phyloP scores from a whole-genome alignment of 2,113 vertebrate species.

The Pterophyllum scalare region DNA sequence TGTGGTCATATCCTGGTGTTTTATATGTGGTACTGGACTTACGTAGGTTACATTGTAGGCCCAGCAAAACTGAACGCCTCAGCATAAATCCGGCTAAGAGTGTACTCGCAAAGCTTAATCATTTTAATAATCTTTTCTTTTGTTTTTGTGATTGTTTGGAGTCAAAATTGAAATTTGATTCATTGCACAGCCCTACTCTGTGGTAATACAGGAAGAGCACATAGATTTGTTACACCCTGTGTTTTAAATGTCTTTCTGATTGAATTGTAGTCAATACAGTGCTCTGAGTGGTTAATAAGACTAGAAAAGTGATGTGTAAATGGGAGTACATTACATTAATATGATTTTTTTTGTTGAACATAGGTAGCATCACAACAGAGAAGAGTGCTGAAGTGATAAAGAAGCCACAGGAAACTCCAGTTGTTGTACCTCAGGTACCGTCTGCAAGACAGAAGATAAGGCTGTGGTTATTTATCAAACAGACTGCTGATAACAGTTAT shows the following conservation, averaged over 20 bases:
- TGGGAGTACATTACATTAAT: not conserved
- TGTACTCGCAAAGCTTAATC: too few species aligned
- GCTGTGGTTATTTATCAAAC: not conserved
- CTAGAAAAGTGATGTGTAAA: not conserved
- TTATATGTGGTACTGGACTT: too few species aligned
- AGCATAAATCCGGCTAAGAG: too few species aligned
- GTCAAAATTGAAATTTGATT: too few species aligned
- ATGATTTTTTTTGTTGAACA: slow-evolving; percentile 1
- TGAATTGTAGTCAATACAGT: not conserved
- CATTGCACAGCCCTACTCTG: not conserved
- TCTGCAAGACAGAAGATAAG: not conserved
- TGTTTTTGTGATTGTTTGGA: too few species aligned
- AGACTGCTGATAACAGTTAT: not conserved
- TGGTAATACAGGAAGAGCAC: not conserved
- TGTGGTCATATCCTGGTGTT: too few species aligned
- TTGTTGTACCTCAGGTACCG: slow-evolving; percentile 55
- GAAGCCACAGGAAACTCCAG: not conserved
- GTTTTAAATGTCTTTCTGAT: not conserved
- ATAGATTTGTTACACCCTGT: not conserved
- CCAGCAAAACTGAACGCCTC: too few species aligned
- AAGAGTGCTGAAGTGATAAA: slow-evolving; percentile 35
- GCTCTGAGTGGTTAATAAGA: not conserved
- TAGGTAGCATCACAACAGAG: slow-evolving; percentile 34
- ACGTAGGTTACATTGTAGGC: too few species aligned
- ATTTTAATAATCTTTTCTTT: too few species aligned